Evolutionary conservation across 2,888 invertebrate genomes (phyloP), one percentile per base, ranked within the genome.

Genomic region (Rhagium mordax): DNA sequence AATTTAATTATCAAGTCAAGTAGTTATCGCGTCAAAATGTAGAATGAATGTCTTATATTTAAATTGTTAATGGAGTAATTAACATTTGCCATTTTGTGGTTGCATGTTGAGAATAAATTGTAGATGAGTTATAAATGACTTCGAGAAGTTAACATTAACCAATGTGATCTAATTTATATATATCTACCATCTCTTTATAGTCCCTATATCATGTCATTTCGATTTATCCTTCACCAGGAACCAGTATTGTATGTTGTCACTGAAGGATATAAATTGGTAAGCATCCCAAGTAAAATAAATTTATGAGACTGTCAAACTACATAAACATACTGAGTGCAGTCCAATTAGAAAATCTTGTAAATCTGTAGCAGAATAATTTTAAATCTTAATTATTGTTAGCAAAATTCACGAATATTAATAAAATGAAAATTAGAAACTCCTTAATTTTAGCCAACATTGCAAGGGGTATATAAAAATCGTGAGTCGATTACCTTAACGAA

Each of bases 31-130:
- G 75, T 78, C 77, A 75, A 76, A 79, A 77, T 51, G 69, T 55
- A 78, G 77, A 81, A 81, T 78, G 78, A 74, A 81, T 80, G 75
- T 75, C 78, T 72, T 70, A 72, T 72, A 81, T 81, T 82, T 81
- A 81, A 82, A 82, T 81, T 81, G 81, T 75, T 81, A 82, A 81
- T 81, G 76, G 78, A 57, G 75, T 77, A 79, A 81, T 82, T 82
- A 81, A 77, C 79, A 81, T 81, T 79, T 75, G 72, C 72, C 77
- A 77, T 81, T 81, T 78, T 75, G 76, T 78, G 78, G 79, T 75
- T 78, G 74, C 80, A 79, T 79, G 82, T 79, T 76, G 72, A 60
- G 81, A 79, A 82, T 81, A 79, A 79, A 80, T 81, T 81, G 78
- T 74, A 72, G 76, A 79, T 79, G 75, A 80, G 75, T 81, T 80